Evolutionary conservation across 2,113 vertebrate genomes (phyloP), one percentile per base, ranked within the genome.

Genomic region (Laticauda colubrina): DNA sequence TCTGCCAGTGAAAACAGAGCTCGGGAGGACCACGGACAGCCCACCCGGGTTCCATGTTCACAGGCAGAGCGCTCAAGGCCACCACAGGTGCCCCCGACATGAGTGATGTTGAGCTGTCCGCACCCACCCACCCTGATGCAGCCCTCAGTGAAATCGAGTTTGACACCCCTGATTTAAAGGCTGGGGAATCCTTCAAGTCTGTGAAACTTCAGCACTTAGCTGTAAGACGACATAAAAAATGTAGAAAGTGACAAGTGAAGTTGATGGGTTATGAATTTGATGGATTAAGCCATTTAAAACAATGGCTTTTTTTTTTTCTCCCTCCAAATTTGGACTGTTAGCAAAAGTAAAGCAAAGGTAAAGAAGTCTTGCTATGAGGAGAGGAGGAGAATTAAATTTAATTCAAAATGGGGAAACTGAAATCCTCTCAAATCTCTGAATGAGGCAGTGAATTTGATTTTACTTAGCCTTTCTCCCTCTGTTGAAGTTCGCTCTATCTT

Each of bases 261-360:
- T 39, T 39, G 69, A 39, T 4, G 69, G 69, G 9, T 81, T 39
- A 1, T 39, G 21, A 39, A 39, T 39, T 39, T 39, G 69, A 39
- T 4, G 69, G 69, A 21, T 81, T 39, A 1, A 21, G 21, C 18
- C 34, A 39, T 81, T 39, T 39, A 9, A 81, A 39, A 81, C 3
- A 34, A 39, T 20, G 45, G 45, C 45, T 45, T 45, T n/a, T 29
- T 69, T 12, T n/a, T 39, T 4, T 4, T 11, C 61, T 14, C 11
- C 12, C 10, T 26, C 3, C 21, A 24, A 89, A 89, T 81, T 94
- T 18, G 34, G 90, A 69, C 89, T 29, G 26, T 0, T 0, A 85
- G n/a, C n/a, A n/a, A n/a, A n/a, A n/a, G n/a, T n/a, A n/a, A n/a
- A 34, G 6, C 48, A 91, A 93, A 91, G 48, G 21, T n/a, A 18